Evolutionary conservation across 2,797 vertebrate species (phyloP), one percentile per base, ranked within the genome.

Genomic region (Eleutherodactylus coqui): DNA sequence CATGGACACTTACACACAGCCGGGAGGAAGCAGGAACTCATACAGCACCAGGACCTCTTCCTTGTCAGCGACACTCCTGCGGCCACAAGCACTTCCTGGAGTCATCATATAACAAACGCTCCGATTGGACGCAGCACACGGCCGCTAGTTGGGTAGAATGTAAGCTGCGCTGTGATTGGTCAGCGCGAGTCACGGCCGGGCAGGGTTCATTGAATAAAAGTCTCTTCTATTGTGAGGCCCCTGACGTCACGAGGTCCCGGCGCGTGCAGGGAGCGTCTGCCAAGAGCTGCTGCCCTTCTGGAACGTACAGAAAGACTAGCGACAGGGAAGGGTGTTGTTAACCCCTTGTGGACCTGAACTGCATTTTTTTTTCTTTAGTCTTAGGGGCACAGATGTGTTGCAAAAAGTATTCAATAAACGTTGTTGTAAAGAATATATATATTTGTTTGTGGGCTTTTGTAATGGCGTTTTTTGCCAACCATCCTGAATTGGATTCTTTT

Each of bases 51-150:
- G 3, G 32, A 53, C 60, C 43, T 24, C 43, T 38, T 49, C 49
- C 60, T 43, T 67, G 78, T 62, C 62, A 36, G 75, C 21, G 19
- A 29, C 34, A 16, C 47, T 69, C 45, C 77, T n/a, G 36, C 38
- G 11, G 38, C 21, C 49, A 67, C 64, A 38, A 64, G 64, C 62
- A 58, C 75, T 79, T 85, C 76, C 84, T 72, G 84, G 76, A 58
- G 11, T 19, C 51, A n/a, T 21, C 3, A 29, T 79, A 51, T 34
- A 24, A 79, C 17, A 1, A 21, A 0, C 34, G 1, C 9, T 6
- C 5, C 60, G 75, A 79, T 79, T 79, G 75, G 75, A 53, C 38
- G 11, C 4, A 17, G 24, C 47, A 2, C 0, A 21, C 58, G 0
- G 19, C n/a, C 24, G 3, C 36, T 64, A 13, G 43, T 27, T 49